Percentiles rank a stretch among this genome's conserved stretches.
phyloP scores from a whole-genome alignment of 2,888 invertebrate genomes.

The Acleris cristana region DNA sequence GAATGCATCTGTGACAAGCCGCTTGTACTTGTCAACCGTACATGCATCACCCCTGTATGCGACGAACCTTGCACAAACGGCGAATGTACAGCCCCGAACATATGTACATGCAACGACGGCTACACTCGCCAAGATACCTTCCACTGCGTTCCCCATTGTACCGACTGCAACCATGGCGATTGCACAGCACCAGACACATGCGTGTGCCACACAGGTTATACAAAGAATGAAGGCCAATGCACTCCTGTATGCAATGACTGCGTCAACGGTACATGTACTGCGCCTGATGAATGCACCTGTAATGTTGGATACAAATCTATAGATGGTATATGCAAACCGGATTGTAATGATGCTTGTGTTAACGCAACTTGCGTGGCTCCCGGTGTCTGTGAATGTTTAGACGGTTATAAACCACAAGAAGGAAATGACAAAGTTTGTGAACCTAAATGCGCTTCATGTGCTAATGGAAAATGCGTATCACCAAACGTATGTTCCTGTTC shows the following conservation, averaged over 20 bases:
- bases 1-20: slow-evolving; percentile 59
- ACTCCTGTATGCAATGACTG: slow-evolving; percentile 45
- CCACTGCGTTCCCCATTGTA: no score
- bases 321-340: slow-evolving; percentile 43
- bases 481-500: slow-evolving; percentile 54
- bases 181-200: slow-evolving; percentile 44
- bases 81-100: not conserved
- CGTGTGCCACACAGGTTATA: slow-evolving; percentile 33
- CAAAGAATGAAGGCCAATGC: not conserved
- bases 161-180: not conserved
- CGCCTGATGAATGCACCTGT: slow-evolving; percentile 61
- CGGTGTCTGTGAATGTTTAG: slow-evolving; percentile 52
- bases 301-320: slow-evolving; percentile 47
- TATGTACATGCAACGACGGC: slow-evolving; percentile 45
- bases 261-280: slow-evolving; percentile 56
- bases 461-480: slow-evolving; percentile 55
- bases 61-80: slow-evolving; percentile 48
- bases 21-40: slow-evolving; percentile 39
- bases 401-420: slow-evolving; percentile 43
- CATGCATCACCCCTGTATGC: slow-evolving; percentile 58
- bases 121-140: not conserved
- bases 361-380: slow-evolving; percentile 59
- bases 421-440: slow-evolving; percentile 33
- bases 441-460: slow-evolving; percentile 44
- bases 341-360: slow-evolving; percentile 30